These are phyloP conservation scores for Macaca mulatta DNA, from an alignment of 2,113 vertebrate species.

Conservation along the genomic window DNA sequence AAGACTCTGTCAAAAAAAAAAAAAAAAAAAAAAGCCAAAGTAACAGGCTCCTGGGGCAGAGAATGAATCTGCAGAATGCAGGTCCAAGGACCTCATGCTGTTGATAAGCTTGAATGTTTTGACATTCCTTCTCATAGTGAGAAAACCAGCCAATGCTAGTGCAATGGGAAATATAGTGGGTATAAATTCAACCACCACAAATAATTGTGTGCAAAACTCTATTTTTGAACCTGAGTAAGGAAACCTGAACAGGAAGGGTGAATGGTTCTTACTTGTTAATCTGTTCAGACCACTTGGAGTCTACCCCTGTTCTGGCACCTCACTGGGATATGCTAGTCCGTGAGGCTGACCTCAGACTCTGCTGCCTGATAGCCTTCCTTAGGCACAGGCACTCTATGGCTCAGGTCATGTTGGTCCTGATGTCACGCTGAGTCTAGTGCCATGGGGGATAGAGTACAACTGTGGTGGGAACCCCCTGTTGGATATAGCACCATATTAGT, in stretches of 20 bases:
- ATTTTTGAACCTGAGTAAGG: background rate
- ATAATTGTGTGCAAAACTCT: background rate
- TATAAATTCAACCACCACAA: background rate
- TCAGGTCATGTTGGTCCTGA: background rate
- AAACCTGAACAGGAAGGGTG: background rate
- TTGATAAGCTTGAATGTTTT: background rate
- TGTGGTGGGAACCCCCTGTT: background rate
- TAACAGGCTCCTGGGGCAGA: background rate
- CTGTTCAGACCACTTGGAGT: background rate
- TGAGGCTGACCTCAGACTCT: background rate
- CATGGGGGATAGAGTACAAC: background rate
- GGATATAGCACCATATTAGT: background rate
- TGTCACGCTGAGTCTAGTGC: background rate
- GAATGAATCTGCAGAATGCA: background rate
- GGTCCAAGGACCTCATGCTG: background rate
- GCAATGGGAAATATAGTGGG: background rate
- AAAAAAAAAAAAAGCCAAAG: background rate
- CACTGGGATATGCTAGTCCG: background rate
- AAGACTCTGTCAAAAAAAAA: too few relatives aligned
- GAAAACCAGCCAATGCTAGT: background rate
- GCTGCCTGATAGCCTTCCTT: background rate
- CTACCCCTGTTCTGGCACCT: background rate
- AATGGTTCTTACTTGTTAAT: background rate
- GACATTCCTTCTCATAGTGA: background rate
- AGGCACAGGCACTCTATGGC: background rate